Conservation (phyloP, 23 tunicate genomes). For the Halocynthia roretzi region DNA sequence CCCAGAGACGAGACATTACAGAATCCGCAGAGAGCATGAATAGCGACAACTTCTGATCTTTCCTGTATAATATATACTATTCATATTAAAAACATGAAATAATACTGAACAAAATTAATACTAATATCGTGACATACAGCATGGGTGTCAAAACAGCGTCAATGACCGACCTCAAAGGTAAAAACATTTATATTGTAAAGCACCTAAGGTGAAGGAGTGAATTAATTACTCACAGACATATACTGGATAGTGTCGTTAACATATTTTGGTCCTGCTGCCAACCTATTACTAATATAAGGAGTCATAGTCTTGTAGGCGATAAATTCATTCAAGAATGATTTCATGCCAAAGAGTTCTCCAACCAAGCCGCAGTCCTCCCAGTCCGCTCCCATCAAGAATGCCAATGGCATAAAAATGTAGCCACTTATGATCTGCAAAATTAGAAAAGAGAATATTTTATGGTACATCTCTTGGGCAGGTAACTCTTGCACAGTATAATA, state of each 20-base stretch:
- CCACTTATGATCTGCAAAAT: slow-evolving; percentile 39
- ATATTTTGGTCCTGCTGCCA: slow-evolving; percentile 27
- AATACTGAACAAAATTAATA: no score
- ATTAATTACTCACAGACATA: slow-evolving; percentile 39
- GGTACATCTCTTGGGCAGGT: background rate
- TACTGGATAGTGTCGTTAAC: slow-evolving; percentile 37
- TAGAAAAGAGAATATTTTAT: background rate
- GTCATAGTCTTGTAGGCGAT: slow-evolving; percentile 53
- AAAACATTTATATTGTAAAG: no score
- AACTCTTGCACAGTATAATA: background rate
- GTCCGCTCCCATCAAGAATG: slow-evolving; percentile 69
- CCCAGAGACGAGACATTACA: slow-evolving; percentile 67
- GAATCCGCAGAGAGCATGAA: slow-evolving; percentile 79
- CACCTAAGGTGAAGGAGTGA: background rate
- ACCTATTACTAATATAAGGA: slow-evolving; percentile 38
- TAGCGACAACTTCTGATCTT: slow-evolving; percentile 61
- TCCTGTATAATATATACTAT: slow-evolving; percentile 18
- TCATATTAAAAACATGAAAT: background rate
- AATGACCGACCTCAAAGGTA: no score
- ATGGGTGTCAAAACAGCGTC: no score
- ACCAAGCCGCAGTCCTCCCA: slow-evolving; percentile 56
- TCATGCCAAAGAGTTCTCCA: slow-evolving; percentile 70
- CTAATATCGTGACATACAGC: no score
- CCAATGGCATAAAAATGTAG: slow-evolving; percentile 65
- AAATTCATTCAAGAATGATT: slow-evolving; percentile 84